Evolutionary conservation across 2,113 vertebrate genomes (phyloP).

Genomic region (Capreolus pygargus): DNA sequence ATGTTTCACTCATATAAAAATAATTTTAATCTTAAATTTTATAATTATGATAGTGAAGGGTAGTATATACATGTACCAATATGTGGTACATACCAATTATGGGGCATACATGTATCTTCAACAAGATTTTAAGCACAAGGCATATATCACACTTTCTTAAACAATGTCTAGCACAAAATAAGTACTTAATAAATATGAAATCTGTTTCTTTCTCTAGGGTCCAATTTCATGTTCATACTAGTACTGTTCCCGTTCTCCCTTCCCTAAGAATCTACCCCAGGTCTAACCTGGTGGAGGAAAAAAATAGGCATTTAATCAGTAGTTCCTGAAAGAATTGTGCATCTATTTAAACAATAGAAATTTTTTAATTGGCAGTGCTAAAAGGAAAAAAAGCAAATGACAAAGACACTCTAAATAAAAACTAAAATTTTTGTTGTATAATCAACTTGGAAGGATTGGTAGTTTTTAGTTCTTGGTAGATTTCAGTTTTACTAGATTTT

Average conservation of each 20-base stretch:
- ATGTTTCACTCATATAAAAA: not conserved
- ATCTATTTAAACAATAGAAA: not conserved
- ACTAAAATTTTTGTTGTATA: constrained; percentile 65
- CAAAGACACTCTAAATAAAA: not conserved
- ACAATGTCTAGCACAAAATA: not conserved
- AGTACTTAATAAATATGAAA: not conserved
- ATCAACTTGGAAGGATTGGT: constrained; percentile 68
- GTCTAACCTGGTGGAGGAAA: not conserved
- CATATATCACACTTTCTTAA: not conserved
- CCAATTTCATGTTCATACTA: not conserved
- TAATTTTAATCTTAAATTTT: not conserved
- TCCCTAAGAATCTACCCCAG: not conserved
- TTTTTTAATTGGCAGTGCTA: not conserved
- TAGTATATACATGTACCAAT: not conserved
- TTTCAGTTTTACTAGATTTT: not conserved
- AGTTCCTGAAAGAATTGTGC: not conserved
- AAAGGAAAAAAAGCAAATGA: not conserved
- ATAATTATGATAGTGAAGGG: not conserved
- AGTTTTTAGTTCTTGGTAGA: constrained; percentile 49
- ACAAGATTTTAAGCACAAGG: not conserved
- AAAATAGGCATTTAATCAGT: not conserved
- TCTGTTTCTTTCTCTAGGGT: not conserved
- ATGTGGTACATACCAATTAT: not conserved
- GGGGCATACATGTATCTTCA: not conserved
- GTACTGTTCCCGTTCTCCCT: not conserved